These are phyloP conservation scores for Lophura nycthemera DNA, from an alignment of 2,113 vertebrate genomes.

Conservation along the genomic window DNA sequence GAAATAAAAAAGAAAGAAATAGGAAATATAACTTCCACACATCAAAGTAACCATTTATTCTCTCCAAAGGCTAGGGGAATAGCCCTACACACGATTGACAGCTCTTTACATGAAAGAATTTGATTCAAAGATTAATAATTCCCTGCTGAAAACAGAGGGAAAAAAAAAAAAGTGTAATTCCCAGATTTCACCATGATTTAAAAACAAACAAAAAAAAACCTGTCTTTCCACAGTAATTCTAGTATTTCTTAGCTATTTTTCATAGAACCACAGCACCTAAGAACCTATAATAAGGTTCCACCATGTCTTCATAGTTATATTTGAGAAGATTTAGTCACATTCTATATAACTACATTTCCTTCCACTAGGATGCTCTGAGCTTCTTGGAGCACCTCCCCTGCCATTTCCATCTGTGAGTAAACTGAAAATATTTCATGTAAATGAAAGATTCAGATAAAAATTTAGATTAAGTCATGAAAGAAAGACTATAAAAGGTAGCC, in stretches of 20 bases:
- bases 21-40: background rate
- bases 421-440: background rate
- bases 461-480: background rate
- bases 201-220: background rate
- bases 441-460: background rate
- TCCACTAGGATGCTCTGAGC: background rate
- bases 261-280: background rate
- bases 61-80: background rate
- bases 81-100: background rate
- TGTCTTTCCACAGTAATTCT: background rate
- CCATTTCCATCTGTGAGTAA: background rate
- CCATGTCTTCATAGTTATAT: background rate
- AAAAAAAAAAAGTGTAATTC: background rate
- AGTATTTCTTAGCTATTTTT: background rate
- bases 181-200: background rate
- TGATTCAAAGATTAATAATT: slow-evolving; percentile 32
- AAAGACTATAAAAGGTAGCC: background rate
- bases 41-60: background rate
- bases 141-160: background rate
- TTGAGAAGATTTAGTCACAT: too few species aligned
- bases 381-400: background rate
- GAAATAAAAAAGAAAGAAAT: background rate
- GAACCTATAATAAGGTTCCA: background rate
- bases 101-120: background rate
- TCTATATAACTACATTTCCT: background rate